phyloP scores from a whole-genome alignment of 2,888 invertebrate genomes.

The Oxyscelio sp. region DNA sequence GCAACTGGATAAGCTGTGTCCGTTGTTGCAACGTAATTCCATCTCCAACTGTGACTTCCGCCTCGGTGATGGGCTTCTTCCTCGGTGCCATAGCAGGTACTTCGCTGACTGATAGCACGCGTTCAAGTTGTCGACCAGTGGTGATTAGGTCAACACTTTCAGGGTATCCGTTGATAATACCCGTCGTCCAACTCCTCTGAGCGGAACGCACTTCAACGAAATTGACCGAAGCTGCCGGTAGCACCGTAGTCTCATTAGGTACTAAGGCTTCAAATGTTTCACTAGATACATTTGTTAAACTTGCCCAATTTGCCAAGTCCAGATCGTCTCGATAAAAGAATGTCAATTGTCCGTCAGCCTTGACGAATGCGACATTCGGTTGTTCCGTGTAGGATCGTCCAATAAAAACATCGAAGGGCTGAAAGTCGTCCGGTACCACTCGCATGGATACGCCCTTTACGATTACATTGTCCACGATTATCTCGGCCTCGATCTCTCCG shows the following conservation, averaged over 20 bases:
- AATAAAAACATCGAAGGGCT: constrained; percentile 26
- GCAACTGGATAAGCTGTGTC: not conserved
- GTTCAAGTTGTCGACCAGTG: too few species aligned
- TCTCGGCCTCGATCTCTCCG: constrained; percentile 3
- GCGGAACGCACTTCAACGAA: not conserved
- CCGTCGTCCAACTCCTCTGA: too few species aligned
- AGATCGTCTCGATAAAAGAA: constrained; percentile 9
- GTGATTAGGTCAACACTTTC: too few species aligned
- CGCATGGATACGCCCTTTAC: not conserved
- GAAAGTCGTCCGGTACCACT: constrained; percentile 21
- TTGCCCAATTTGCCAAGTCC: too few species aligned
- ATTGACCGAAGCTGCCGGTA: not conserved
- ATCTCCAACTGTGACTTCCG: too few species aligned
- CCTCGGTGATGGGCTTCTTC: not conserved
- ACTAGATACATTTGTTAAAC: not conserved
- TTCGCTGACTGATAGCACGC: too few species aligned
- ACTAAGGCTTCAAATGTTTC: not conserved
- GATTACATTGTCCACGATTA: not conserved
- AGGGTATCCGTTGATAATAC: too few species aligned
- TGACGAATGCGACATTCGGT: constrained; percentile 21
- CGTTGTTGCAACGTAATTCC: not conserved
- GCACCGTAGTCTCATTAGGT: not conserved
- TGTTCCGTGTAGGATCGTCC: constrained; percentile 15
- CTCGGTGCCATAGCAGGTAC: too few species aligned
- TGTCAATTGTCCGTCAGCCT: constrained; percentile 25